Percentiles rank a stretch among this genome's conserved stretches.
Conservation (phyloP, 64 coral and sea anemone genomes). For the Trachythela sp. region DNA sequence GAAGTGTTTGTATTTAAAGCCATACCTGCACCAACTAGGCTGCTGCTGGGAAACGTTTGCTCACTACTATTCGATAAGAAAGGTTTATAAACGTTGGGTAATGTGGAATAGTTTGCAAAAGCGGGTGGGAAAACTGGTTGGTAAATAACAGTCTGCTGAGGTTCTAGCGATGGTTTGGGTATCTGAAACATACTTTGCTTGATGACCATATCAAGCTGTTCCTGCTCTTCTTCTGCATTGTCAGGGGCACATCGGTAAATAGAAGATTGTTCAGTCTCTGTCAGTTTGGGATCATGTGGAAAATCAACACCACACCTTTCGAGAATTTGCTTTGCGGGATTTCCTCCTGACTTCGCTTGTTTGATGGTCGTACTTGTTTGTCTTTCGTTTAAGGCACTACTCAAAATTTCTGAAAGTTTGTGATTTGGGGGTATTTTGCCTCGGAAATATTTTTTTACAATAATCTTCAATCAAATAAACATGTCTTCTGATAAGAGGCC, state of each 20-base stretch:
- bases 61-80: background rate
- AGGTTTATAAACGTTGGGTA: constrained; percentile 15
- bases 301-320: constrained; percentile 8
- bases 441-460: constrained; percentile 28
- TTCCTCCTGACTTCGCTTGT: background rate
- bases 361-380: background rate
- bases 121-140: background rate
- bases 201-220: constrained; percentile 34
- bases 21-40: background rate
- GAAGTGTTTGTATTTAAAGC: too few relatives aligned
- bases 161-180: background rate
- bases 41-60: background rate
- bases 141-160: background rate
- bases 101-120: background rate
- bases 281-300: background rate
- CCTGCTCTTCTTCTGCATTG: background rate
- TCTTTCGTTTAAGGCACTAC: background rate
- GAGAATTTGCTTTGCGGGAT: constrained; percentile 12
- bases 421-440: constrained; percentile 19
- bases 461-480: constrained; percentile 47
- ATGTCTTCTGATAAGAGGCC: constrained; percentile 25
- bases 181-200: constrained; percentile 7
- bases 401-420: constrained; percentile 17
- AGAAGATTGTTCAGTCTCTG: background rate
- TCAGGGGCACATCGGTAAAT: background rate